phyloP scores from a whole-genome alignment of 2,888 invertebrate species.

The Platycnemis pennipes region DNA sequence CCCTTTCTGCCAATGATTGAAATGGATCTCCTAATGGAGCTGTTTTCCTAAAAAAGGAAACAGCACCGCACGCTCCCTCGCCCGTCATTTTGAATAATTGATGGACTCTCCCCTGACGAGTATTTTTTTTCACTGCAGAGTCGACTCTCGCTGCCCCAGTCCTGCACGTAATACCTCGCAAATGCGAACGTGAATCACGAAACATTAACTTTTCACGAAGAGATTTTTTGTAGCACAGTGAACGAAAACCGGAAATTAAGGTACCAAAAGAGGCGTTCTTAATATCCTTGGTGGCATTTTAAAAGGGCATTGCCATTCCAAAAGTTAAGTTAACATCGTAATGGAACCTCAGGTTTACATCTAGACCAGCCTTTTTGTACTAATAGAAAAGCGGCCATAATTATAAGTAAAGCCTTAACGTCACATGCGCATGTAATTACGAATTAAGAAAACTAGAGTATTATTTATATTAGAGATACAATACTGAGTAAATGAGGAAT shows the following conservation, averaged over 20 bases:
- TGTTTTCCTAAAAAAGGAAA: background rate
- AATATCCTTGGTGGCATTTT: background rate
- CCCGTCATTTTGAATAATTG: slow-evolving; percentile 1
- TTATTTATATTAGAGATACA: too few relatives aligned
- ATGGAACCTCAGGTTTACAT: too few relatives aligned
- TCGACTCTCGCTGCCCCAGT: background rate
- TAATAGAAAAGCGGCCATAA: too few relatives aligned
- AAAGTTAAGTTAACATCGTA: too few relatives aligned
- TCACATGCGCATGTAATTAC: too few relatives aligned
- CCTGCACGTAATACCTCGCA: background rate
- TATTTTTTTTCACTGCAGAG: background rate
- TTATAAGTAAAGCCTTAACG: too few relatives aligned
- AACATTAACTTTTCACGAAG: background rate
- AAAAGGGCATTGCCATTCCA: background rate
- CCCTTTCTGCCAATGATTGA: background rate
- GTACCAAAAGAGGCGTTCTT: background rate
- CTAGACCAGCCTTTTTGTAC: too few relatives aligned
- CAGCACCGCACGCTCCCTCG: background rate
- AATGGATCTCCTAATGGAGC: slow-evolving; percentile 15
- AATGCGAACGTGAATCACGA: background rate
- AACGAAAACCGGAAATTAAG: background rate
- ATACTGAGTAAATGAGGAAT: too few relatives aligned
- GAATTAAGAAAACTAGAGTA: too few relatives aligned
- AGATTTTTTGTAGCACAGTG: background rate
- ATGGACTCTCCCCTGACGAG: background rate